These are phyloP conservation scores for Brachypalpus laphriformis DNA, from an alignment of 2,888 invertebrate genomes.

Conservation along the genomic window DNA sequence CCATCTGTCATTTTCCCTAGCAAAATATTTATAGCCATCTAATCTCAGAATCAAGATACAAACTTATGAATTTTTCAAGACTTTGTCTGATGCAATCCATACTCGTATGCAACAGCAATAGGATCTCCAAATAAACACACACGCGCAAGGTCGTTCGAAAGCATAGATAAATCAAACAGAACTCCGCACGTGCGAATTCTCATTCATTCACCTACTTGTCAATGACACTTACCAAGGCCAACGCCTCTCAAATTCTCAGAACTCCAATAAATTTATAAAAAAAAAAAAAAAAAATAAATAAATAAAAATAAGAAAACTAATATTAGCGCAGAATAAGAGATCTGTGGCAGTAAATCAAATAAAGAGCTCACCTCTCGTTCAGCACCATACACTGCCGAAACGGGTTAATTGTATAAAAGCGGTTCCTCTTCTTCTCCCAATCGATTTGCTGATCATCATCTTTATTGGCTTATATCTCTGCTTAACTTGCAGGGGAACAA, in stretches of 20 bases:
- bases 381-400: neutral
- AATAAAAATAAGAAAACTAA: neutral
- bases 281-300: constrained; percentile 2
- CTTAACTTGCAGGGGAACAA: neutral
- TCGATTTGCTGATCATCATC: constrained; percentile 47
- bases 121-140: neutral
- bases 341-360: constrained; percentile 7
- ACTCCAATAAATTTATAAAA: neutral
- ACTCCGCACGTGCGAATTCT: constrained; percentile 18
- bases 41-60: neutral
- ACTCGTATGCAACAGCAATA: neutral
- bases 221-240: constrained; percentile 14
- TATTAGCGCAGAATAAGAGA: neutral
- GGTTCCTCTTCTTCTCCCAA: constrained; percentile 4
- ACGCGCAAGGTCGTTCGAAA: constrained; percentile 25
- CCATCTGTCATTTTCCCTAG: neutral
- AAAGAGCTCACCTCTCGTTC: neutral
- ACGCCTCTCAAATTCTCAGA: constrained; percentile 31
- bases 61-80: neutral
- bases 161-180: constrained; percentile 17
- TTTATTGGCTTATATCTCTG: neutral
- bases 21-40: neutral
- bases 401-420: constrained; percentile 41
- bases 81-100: constrained; percentile 19
- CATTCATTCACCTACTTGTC: constrained; percentile 33